Conservation (phyloP, 2,888 invertebrate genomes). For the Hedya salicella region DNA sequence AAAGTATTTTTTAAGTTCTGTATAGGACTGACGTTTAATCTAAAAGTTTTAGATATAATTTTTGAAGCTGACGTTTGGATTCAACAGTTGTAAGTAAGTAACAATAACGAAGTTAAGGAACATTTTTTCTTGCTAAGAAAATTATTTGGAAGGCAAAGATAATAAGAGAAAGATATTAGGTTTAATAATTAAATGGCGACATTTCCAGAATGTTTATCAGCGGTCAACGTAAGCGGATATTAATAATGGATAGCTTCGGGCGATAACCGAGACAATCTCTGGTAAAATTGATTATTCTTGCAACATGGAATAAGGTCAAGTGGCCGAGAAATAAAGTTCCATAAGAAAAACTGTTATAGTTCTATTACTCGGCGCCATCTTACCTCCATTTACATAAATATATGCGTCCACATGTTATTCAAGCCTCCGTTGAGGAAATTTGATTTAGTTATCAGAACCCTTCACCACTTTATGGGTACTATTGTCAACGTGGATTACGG, state of each 20-base stretch:
- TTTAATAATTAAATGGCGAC: conserved; percentile 7
- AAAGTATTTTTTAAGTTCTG: neutral
- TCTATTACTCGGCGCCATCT: conserved; percentile 28
- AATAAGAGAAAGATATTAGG: neutral
- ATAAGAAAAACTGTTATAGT: conserved; percentile 28
- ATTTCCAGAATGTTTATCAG: conserved; percentile 7
- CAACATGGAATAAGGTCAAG: conserved; percentile 20
- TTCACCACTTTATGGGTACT: conserved; percentile 53
- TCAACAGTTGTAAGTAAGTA: neutral
- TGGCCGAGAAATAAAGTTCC: conserved; percentile 34
- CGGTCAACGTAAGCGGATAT: conserved; percentile 32
- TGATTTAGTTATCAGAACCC: conserved; percentile 54
- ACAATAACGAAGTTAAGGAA: neutral
- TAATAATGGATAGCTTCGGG: conserved; percentile 27
- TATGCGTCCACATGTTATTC: conserved; percentile 43
- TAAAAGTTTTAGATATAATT: neutral
- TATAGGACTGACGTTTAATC: neutral
- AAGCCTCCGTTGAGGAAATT: conserved; percentile 50
- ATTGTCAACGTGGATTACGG: conserved; percentile 56
- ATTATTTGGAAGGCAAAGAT: neutral
- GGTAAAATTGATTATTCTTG: conserved; percentile 31
- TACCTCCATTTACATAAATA: conserved; percentile 41
- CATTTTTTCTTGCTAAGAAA: neutral
- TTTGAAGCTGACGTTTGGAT: neutral
- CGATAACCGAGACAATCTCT: conserved; percentile 16